Percentiles rank a stretch among this genome's conserved stretches.
phyloP scores from a whole-genome alignment of 2,888 invertebrate genomes.

The Drosophila pegasa region DNA sequence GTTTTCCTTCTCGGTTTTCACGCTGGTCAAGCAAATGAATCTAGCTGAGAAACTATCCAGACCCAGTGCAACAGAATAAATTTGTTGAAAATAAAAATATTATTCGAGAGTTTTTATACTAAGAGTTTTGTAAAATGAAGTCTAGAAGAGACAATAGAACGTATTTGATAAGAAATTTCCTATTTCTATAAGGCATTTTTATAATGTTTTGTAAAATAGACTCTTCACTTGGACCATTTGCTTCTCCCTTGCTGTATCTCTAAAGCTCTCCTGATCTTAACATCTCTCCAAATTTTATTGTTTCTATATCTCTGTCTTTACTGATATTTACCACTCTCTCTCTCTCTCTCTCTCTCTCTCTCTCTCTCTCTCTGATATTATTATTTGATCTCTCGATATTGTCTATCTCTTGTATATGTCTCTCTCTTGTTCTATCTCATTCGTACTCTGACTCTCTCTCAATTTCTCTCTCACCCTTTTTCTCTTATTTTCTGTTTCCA shows the following conservation, averaged over 20 bases:
- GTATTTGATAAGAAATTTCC: not conserved
- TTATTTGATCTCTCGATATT: not conserved
- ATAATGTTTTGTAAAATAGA: too few species aligned
- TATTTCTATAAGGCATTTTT: too few species aligned
- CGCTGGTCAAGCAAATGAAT: slow-evolving; percentile 77
- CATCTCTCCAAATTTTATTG: not conserved
- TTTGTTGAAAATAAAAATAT: too few species aligned
- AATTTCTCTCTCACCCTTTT: not conserved
- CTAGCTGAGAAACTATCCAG: slow-evolving; percentile 63
- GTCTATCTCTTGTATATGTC: not conserved
- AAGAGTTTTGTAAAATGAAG: not conserved
- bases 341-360: not conserved
- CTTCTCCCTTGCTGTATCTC: not conserved
- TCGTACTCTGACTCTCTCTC: too few species aligned
- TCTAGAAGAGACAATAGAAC: not conserved
- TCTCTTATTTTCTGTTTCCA: not conserved
- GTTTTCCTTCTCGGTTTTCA: slow-evolving; percentile 78
- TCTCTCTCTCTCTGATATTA: not conserved
- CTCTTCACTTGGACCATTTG: too few species aligned
- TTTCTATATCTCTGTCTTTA: not conserved
- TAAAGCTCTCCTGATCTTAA: not conserved
- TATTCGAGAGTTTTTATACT: not conserved
- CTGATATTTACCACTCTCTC: not conserved
- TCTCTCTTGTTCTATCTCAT: too few species aligned
- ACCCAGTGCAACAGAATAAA: not conserved